These are phyloP conservation scores for Onthophagus taurus DNA, from an alignment of 1,140 invertebrate genomes.

Conservation along the genomic window DNA sequence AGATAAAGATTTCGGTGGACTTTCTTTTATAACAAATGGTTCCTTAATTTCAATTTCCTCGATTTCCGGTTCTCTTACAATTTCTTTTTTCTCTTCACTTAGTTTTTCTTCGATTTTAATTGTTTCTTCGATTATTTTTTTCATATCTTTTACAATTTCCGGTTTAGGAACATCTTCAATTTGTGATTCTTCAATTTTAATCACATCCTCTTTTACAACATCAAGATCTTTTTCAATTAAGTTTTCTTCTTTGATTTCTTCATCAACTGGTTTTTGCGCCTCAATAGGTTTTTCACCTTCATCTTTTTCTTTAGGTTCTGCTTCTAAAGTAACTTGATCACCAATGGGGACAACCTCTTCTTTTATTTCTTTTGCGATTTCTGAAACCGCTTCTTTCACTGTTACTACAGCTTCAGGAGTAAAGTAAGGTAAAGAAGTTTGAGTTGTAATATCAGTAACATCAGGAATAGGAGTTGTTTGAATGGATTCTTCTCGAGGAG, in stretches of 20 bases:
- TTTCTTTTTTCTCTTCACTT: background rate
- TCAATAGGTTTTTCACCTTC: background rate
- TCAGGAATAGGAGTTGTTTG: constrained; percentile 46
- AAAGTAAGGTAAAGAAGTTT: constrained; percentile 19
- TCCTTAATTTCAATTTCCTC: background rate
- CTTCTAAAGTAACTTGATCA: constrained; percentile 1
- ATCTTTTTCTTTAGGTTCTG: background rate
- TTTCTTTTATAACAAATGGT: background rate
- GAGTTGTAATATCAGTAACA: constrained; percentile 23
- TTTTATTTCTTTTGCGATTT: background rate
- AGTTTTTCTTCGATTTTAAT: too few species aligned
- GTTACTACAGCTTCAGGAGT: constrained; percentile 1
- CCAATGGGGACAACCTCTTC: background rate
- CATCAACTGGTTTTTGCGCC: background rate
- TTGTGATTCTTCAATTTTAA: background rate
- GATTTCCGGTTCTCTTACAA: background rate
- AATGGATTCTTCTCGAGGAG: constrained; percentile 21
- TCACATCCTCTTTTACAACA: background rate
- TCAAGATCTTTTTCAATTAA: background rate
- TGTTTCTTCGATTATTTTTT: background rate
- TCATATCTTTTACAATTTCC: background rate
- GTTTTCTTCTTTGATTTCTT: constrained; percentile 1
- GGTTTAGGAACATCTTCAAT: background rate
- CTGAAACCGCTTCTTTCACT: background rate
- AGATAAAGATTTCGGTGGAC: too few species aligned